Base-by-base conservation (phyloP, 2,113 vertebrate genomes). In the Podarcis raffonei region DNA sequence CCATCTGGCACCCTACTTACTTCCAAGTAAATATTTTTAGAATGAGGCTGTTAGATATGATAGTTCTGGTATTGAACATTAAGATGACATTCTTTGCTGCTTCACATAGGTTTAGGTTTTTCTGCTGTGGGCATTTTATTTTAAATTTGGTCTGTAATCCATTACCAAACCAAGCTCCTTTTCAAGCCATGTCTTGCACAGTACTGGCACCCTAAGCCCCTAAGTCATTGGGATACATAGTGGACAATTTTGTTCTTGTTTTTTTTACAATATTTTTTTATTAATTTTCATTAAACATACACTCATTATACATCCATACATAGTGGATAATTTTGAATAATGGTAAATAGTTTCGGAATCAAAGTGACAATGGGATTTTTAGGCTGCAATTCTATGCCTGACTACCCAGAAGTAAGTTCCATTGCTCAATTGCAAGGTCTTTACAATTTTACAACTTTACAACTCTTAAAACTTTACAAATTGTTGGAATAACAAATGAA, bases 401-500 rank as follows among this genome's bases (percentile, higher is more conserved):
- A 4, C 13, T 62, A 62, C 59, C 59, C 18, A 20, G 59, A 20
- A 62, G 5, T 62, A 62, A 62, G 48, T 53, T 12, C 48, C 48
- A 12, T 53, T 53, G 48, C 48, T 53, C 48, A 53, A 53, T 53
- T 53, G 48, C 48, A 88, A 32, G 20, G 39, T 35, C 57, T 76
- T 82, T 88, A 66, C 75, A 77, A 59, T 23, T 25, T 37, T 39
- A 84, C 75, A 77, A 59, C n/a, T 25, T 37, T 39, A 84, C 27
- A 53, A 53, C 42, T 48, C 42, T 48, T 48, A 48, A n/a, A 59
- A 12, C 59, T 89, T 84, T 39, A 84, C 27, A 53, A 53, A 53
- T 53, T 53, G 25, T 37, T 89, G 65, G 15, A 84, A 69, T 72
- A 83, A 84, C 72, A 88, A 89, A 89, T 77, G 13, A 84, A 84